phyloP scores from a whole-genome alignment of 2,888 invertebrate species.

The Eudasyphora cyanicolor region DNA sequence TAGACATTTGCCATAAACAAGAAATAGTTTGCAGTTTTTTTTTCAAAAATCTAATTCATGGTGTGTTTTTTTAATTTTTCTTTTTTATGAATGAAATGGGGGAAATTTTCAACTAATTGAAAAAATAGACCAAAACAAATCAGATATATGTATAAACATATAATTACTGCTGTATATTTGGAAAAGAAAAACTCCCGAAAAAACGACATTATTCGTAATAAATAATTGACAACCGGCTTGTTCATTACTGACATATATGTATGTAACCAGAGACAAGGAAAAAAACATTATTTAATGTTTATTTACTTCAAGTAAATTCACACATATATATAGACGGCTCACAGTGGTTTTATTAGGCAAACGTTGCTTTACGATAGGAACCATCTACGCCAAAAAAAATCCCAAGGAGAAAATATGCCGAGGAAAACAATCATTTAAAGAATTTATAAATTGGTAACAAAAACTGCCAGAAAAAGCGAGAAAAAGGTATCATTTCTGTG shows the following conservation, averaged over 20 bases:
- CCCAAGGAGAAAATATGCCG: too few species aligned
- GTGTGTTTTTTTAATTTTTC: not conserved
- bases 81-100: slow-evolving; percentile 13
- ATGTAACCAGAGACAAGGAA: too few species aligned
- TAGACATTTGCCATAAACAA: not conserved
- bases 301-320: too few species aligned
- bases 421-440: too few species aligned
- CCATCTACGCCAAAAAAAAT: too few species aligned
- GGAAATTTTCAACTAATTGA: not conserved
- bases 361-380: too few species aligned
- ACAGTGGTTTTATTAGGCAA: too few species aligned
- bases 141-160: not conserved
- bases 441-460: too few species aligned
- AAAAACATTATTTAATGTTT: too few species aligned
- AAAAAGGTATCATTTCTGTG: too few species aligned
- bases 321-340: too few species aligned
- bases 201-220: not conserved
- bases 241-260: not conserved
- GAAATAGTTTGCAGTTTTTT: not conserved
- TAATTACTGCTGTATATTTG: not conserved
- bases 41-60: not conserved
- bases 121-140: not conserved
- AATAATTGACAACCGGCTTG: not conserved
- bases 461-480: too few species aligned
- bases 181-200: not conserved